Evolutionary conservation across 1,140 invertebrate genomes (phyloP).

Genomic region (Ladona fulva): DNA sequence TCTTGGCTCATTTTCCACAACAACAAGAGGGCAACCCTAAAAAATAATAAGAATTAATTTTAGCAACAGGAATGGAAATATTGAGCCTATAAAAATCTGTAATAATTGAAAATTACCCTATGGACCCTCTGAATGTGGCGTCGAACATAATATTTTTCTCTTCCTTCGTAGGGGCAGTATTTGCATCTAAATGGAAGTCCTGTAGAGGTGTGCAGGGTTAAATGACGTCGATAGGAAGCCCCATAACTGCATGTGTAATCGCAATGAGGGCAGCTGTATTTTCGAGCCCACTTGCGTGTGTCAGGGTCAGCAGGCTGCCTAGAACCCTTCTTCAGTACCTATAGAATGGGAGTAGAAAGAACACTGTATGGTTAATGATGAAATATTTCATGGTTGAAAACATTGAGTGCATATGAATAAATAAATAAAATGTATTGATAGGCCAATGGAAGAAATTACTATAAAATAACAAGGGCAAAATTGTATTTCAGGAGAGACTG

Average conservation of each 20-base stretch:
- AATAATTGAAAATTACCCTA: not conserved
- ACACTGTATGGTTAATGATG: no score
- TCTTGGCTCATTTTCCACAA: no score
- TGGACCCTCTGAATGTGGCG: slow-evolving; percentile 22
- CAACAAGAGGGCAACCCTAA: no score
- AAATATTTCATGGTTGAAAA: no score
- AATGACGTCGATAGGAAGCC: slow-evolving; percentile 21
- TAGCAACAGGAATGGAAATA: no score
- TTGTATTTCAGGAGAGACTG: no score
- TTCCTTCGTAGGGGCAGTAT: slow-evolving; percentile 21
- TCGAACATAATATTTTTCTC: slow-evolving; percentile 23
- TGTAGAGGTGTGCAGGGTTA: slow-evolving; percentile 17
- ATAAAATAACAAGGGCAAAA: no score
- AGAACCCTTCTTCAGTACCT: slow-evolving; percentile 13
- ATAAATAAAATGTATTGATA: no score
- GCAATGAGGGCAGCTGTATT: slow-evolving; percentile 22
- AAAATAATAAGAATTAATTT: no score
- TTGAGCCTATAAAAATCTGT: no score
- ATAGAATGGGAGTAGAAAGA: not conserved
- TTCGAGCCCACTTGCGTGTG: slow-evolving; percentile 18
- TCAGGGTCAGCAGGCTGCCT: slow-evolving; percentile 18
- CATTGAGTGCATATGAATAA: no score
- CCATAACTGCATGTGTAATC: slow-evolving; percentile 23
- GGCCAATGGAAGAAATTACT: no score
- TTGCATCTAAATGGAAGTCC: slow-evolving; percentile 21